Conservation (phyloP, 1,140 invertebrate species). For the Ectropis grisescens region DNA sequence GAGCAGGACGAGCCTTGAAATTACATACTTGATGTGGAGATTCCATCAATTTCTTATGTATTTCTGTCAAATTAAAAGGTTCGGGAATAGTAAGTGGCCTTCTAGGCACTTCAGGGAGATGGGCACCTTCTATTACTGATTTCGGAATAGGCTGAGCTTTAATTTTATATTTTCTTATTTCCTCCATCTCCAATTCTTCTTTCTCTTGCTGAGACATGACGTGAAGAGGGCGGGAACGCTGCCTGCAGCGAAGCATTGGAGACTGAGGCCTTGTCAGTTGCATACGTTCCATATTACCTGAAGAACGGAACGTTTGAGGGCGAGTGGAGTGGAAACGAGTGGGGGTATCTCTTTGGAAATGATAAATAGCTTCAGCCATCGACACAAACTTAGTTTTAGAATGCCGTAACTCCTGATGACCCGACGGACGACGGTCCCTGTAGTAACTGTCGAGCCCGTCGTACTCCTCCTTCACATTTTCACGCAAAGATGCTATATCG, state of each 20-base stretch:
- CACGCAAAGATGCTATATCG: slow-evolving; percentile 35
- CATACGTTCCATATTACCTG: slow-evolving; percentile 11
- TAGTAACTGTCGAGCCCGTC: slow-evolving; percentile 22
- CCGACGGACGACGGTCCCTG: slow-evolving; percentile 21
- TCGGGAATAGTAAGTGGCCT: slow-evolving; percentile 45
- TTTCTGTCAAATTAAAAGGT: slow-evolving; percentile 55
- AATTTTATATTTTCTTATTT: slow-evolving; percentile 51
- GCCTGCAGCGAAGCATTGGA: slow-evolving; percentile 46
- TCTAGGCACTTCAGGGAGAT: slow-evolving; percentile 43
- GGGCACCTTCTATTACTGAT: slow-evolving; percentile 37
- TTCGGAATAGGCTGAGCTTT: slow-evolving; percentile 57
- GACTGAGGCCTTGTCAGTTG: slow-evolving; percentile 47
- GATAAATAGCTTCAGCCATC: slow-evolving; percentile 58
- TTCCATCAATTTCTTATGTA: slow-evolving; percentile 30
- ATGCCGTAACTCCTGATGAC: slow-evolving; percentile 26
- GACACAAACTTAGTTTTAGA: slow-evolving; percentile 56
- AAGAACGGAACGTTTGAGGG: slow-evolving; percentile 25
- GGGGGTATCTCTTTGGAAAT: slow-evolving; percentile 53
- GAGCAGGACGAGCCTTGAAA: slow-evolving; percentile 55
- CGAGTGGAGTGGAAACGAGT: slow-evolving; percentile 42
- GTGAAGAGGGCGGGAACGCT: slow-evolving; percentile 36
- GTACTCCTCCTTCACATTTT: slow-evolving; percentile 34
- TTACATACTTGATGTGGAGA: slow-evolving; percentile 21
- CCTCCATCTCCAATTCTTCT: slow-evolving; percentile 52
- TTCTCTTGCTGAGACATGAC: slow-evolving; percentile 49